phyloP scores from a whole-genome alignment of 2,888 invertebrate genomes.

The Drosophila pseudotakahashii region DNA sequence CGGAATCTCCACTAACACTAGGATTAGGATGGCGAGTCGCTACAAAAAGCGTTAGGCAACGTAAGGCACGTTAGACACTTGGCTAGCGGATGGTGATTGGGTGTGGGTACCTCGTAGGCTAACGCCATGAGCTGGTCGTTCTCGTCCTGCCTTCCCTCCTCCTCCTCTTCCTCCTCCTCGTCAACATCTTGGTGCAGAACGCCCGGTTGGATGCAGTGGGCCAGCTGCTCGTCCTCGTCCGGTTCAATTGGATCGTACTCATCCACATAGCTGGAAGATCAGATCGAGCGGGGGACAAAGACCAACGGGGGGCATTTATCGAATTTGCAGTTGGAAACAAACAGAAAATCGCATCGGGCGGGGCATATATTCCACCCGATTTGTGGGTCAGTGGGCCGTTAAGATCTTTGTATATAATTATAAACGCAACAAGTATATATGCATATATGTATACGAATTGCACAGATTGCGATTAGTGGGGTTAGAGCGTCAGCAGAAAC shows the following conservation, averaged over 20 bases:
- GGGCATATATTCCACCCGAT: slow-evolving; percentile 31
- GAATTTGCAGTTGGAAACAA: slow-evolving; percentile 61
- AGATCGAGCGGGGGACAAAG: slow-evolving; percentile 8
- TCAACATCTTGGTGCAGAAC: slow-evolving; percentile 84
- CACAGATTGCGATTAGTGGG: slow-evolving; percentile 59
- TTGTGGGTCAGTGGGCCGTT: slow-evolving; percentile 70
- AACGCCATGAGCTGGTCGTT: slow-evolving; percentile 87
- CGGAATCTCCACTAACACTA: slow-evolving; percentile 53
- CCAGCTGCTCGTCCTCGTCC: slow-evolving; percentile 86
- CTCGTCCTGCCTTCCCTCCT: slow-evolving; percentile 85
- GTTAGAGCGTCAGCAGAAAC: slow-evolving; percentile 47
- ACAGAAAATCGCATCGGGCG: slow-evolving; percentile 44
- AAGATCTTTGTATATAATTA: slow-evolving; percentile 46
- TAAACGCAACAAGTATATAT: slow-evolving; percentile 38
- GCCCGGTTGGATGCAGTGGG: slow-evolving; percentile 89
- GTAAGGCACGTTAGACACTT: slow-evolving; percentile 30
- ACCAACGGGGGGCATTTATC: slow-evolving; percentile 21
- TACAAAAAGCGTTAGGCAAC: slow-evolving; percentile 68
- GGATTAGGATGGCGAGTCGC: slow-evolving; percentile 43
- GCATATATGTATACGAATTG: slow-evolving; percentile 13
- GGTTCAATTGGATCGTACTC: slow-evolving; percentile 89
- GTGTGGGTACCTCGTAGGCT: slow-evolving; percentile 86
- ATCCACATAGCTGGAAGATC: slow-evolving; percentile 87
- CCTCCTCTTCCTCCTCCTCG: slow-evolving; percentile 52
- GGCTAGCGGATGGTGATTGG: slow-evolving; percentile 29